A percentile compares a stretch with the other conserved stretches of the same genome.
Conservation (phyloP, 2,113 vertebrate genomes). For the Progne subis region DNA sequence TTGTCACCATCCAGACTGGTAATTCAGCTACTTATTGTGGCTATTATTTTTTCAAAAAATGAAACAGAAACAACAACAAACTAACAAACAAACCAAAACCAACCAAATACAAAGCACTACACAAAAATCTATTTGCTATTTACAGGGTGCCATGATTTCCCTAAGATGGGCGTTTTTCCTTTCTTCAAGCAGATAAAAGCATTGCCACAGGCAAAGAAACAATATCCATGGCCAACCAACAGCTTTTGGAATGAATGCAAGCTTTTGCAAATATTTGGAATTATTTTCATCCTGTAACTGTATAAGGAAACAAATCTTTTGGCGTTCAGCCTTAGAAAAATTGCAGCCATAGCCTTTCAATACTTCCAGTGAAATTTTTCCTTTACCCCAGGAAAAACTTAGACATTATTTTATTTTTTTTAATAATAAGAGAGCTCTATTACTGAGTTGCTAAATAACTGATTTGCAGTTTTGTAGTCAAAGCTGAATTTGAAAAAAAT, state of each 20-base stretch:
- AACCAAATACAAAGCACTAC: accelerated
- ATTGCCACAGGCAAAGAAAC: not conserved
- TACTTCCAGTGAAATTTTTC: not conserved
- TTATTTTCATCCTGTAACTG: not conserved
- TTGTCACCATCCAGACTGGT: not conserved
- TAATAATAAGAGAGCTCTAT: accelerated
- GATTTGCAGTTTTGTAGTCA: not conserved
- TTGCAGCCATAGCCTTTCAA: not conserved
- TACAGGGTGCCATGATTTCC: not conserved
- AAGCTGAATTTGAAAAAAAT: not conserved
- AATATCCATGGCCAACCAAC: not conserved
- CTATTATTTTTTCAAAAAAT: not conserved
- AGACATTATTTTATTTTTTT: not conserved
- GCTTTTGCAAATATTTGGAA: not conserved
- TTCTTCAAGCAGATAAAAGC: not conserved
- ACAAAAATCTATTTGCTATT: not conserved
- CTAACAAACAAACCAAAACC: not conserved
- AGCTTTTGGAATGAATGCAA: not conserved
- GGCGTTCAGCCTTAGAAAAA: not conserved
- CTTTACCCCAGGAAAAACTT: not conserved
- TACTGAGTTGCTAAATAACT: not conserved
- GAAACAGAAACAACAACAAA: no score
- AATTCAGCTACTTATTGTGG: not conserved
- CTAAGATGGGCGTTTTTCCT: accelerated
- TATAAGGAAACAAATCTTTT: not conserved